phyloP scores from a whole-genome alignment of 1,140 invertebrate species.

The Caenorhabditis elegans region DNA sequence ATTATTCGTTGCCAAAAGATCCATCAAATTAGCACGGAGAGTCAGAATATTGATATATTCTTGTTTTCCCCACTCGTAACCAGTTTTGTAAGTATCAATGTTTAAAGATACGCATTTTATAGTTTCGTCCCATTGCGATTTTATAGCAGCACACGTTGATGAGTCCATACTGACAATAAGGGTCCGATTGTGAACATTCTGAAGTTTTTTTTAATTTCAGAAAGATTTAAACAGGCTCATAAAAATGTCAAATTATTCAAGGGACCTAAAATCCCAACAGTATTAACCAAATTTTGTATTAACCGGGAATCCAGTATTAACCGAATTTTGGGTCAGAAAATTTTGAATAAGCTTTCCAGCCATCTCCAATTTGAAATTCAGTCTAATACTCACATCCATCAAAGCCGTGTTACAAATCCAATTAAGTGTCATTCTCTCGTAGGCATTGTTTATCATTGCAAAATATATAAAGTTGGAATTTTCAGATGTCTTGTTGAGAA shows the following conservation, averaged over 20 bases:
- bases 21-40: constrained; percentile 48
- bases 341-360: neutral
- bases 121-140: constrained; percentile 27
- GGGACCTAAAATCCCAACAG: too few relatives aligned
- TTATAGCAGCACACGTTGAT: constrained; percentile 39
- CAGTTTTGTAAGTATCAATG: constrained; percentile 41
- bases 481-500: neutral
- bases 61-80: constrained; percentile 54
- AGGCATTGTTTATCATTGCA: constrained; percentile 56
- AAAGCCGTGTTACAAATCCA: constrained; percentile 58
- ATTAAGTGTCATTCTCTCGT: constrained; percentile 57
- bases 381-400: constrained; percentile 41
- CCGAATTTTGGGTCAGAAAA: too few relatives aligned
- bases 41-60: constrained; percentile 55
- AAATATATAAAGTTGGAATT: constrained; percentile 51
- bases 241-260: too few relatives aligned
- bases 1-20: neutral
- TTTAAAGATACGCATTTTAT: constrained; percentile 40
- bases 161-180: constrained; percentile 49
- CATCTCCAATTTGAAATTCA: neutral
- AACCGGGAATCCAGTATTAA: too few relatives aligned
- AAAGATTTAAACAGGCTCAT: too few relatives aligned
- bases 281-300: too few relatives aligned
- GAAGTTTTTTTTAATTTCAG: too few relatives aligned
- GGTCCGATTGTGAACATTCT: constrained; percentile 46